These are phyloP conservation scores for Carcinoscorpius rotundicauda DNA, from an alignment of 1,140 invertebrate species.

Conservation along the genomic window DNA sequence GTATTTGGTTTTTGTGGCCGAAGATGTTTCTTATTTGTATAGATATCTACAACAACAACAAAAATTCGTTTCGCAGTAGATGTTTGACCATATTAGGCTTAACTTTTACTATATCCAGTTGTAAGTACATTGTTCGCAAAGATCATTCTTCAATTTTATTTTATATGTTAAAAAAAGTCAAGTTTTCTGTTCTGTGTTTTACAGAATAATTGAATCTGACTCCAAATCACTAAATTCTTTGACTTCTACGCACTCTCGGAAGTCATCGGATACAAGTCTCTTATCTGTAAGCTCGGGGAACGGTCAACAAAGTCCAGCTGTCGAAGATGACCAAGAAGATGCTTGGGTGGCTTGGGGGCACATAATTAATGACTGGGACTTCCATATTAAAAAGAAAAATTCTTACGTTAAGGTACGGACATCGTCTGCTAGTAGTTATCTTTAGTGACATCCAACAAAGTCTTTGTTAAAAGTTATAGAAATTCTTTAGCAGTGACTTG, in stretches of 20 bases:
- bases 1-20: too few species aligned
- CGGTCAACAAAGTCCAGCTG: slow-evolving; percentile 28
- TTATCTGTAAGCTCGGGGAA: slow-evolving; percentile 48
- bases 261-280: too few species aligned
- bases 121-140: too few species aligned
- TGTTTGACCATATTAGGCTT: too few species aligned
- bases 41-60: too few species aligned
- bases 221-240: slow-evolving; percentile 79
- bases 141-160: too few species aligned
- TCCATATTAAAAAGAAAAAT: slow-evolving; percentile 71
- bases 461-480: neutral
- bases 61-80: too few species aligned
- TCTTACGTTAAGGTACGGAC: slow-evolving; percentile 54
- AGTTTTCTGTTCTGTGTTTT: slow-evolving; percentile 19
- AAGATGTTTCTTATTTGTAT: too few species aligned
- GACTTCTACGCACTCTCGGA: slow-evolving; percentile 59
- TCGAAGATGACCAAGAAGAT: slow-evolving; percentile 58
- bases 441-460: neutral
- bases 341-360: slow-evolving; percentile 83
- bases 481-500: neutral
- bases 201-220: slow-evolving; percentile 82
- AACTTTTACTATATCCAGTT: too few species aligned
- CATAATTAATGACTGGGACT: slow-evolving; percentile 87
- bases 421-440: neutral
- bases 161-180: too few species aligned